phyloP scores from a whole-genome alignment of 2,888 invertebrate genomes.

The Adelphocoris suturalis region DNA sequence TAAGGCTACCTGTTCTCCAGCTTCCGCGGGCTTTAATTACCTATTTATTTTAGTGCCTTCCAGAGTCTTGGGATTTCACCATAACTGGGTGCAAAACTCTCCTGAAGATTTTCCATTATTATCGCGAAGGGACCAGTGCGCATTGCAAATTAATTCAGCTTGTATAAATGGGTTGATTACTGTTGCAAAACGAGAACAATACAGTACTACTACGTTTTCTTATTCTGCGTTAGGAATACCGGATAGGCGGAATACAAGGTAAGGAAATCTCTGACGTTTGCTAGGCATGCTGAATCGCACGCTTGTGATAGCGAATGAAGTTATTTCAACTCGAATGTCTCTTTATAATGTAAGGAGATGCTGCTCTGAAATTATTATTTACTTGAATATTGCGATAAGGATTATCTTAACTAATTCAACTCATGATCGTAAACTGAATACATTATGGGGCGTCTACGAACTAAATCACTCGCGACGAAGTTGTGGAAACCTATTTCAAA shows the following conservation, averaged over 20 bases:
- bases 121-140: constrained; percentile 27
- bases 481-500: too few relatives aligned
- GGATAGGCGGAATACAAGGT: not conserved
- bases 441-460: too few relatives aligned
- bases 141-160: constrained; percentile 36
- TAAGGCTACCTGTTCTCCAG: constrained; percentile 41
- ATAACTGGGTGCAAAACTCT: constrained; percentile 41
- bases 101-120: constrained; percentile 17
- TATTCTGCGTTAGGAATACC: not conserved
- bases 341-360: too few relatives aligned
- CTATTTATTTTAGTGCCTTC: constrained; percentile 51
- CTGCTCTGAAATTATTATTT: too few relatives aligned
- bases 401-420: too few relatives aligned
- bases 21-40: constrained; percentile 42
- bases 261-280: not conserved
- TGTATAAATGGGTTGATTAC: constrained; percentile 44
- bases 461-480: too few relatives aligned
- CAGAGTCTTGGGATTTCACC: not conserved
- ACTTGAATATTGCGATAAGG: too few relatives aligned
- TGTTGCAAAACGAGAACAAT: not conserved
- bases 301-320: too few relatives aligned
- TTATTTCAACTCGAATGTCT: too few relatives aligned
- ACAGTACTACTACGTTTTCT: not conserved
- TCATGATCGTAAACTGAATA: too few relatives aligned
- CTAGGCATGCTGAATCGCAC: not conserved